These are phyloP conservation scores for Drosophila murphyi DNA, from an alignment of 1,140 invertebrate species.

Conservation along the genomic window DNA sequence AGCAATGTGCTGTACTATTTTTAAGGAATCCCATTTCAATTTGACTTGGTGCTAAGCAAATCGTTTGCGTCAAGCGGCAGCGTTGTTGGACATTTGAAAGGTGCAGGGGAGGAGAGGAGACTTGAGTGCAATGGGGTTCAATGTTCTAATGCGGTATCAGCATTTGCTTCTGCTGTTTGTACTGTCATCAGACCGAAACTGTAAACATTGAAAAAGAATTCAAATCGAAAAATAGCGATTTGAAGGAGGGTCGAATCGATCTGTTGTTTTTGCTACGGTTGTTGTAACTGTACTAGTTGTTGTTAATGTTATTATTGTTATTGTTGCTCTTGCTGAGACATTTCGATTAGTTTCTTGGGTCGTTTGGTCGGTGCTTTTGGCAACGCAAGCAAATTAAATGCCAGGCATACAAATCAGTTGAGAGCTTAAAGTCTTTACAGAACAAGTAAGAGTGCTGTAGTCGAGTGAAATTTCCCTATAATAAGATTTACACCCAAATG, in stretches of 20 bases:
- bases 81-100: neutral
- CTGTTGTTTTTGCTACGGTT: conserved; percentile 13
- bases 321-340: conserved; percentile 44
- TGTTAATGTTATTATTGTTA: neutral
- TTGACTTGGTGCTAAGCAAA: neutral
- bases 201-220: conserved; percentile 46
- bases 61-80: conserved; percentile 4
- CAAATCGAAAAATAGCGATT: conserved; percentile 25
- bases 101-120: neutral
- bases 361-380: conserved; percentile 16
- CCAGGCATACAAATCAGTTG: conserved; percentile 41
- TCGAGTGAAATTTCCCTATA: too few relatives aligned
- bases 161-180: conserved; percentile 1
- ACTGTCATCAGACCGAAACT: conserved; percentile 21
- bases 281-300: conserved; percentile 13
- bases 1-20: neutral
- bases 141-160: neutral
- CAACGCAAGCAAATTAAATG: conserved; percentile 45
- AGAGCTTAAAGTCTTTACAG: conserved; percentile 26
- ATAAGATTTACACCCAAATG: too few relatives aligned
- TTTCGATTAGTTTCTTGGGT: conserved; percentile 60
- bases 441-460: too few relatives aligned
- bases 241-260: neutral
- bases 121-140: neutral
- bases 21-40: neutral